Conservation (phyloP, 2,113 vertebrate species). For the Eulemur rufifrons region DNA sequence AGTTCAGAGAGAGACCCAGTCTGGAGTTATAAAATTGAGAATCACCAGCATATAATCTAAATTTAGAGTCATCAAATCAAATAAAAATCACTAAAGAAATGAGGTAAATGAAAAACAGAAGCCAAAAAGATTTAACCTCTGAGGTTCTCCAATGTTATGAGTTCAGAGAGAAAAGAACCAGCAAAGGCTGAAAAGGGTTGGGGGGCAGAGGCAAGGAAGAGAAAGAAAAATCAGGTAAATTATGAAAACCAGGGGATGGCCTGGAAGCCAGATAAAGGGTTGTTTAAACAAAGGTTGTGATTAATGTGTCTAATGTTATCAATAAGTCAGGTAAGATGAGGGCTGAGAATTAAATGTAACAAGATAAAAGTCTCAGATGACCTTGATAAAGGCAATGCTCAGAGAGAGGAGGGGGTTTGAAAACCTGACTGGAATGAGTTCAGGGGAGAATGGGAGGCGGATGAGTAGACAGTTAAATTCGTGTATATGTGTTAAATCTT, state of each 20-base stretch:
- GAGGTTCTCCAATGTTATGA: not conserved
- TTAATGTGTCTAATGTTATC: not conserved
- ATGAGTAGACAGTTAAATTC: not conserved
- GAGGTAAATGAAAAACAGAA: not conserved
- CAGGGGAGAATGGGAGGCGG: not conserved
- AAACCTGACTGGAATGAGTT: not conserved
- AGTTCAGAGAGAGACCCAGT: not conserved
- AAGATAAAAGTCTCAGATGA: not conserved
- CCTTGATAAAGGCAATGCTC: not conserved
- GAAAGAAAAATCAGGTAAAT: not conserved
- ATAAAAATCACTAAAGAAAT: not conserved
- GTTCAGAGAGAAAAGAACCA: not conserved
- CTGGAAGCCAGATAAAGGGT: not conserved
- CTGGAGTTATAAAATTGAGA: not conserved
- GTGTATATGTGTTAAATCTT: not conserved
- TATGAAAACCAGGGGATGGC: not conserved
- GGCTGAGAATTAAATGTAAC: not conserved
- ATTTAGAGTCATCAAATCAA: not conserved
- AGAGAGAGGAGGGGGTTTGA: not conserved
- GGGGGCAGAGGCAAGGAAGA: not conserved
- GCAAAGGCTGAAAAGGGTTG: not conserved
- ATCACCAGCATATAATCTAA: not conserved
- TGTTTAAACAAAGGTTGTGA: not conserved
- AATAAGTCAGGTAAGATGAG: not conserved
- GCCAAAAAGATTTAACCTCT: not conserved